Base-by-base conservation (phyloP, 2,888 invertebrate genomes). In the Chrysopilus asiliformis region DNA sequence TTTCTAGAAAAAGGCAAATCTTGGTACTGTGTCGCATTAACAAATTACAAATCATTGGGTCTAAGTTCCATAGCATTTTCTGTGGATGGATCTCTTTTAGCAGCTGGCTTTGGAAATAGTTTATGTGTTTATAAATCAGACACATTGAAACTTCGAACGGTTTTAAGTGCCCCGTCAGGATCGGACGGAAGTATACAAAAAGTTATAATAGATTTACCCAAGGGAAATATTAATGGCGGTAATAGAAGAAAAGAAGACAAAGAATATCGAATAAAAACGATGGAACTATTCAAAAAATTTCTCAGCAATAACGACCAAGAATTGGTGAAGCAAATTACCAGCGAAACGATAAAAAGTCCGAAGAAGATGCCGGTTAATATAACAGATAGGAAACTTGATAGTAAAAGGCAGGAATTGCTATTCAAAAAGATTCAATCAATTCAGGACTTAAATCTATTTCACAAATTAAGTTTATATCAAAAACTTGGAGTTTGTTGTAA, bases 41-140 rank as follows among this genome's bases (percentile, higher is more conserved):
- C 75, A 1, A 69, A 62, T 39, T 84, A 79, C 49, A 68, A 74
- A 34, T 64, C 73, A 44, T 54, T 74, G 13, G 56, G 68, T 1
- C 67, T 76, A 15, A 65, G 67, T 14, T 68, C 70, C 26, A 64
- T 75, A 3, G 68, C 68, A 29, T 84, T 84, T 58, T 76, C 81
- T 1, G 65, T 69, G 39, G 85, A 86, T 57, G 82, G 82, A n/a
- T 81, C 84, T 1, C 54, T 84, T 16, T 52, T 86, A 27, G 80
- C 75, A 4, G 76, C 79, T 10, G 73, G 72, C 8, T 85, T 78
- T 60, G 73, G 67, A 18, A 64, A 71, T 15, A 68, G 70, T 7
- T 54, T 83, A 30, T 84, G 83, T 2, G 57, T 81, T 16, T 86
- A 82, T 76, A 67, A 70, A 43, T 70, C 77, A 0, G 70, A 72